A percentile compares a stretch with the other conserved stretches of the same genome.
phyloP scores from a whole-genome alignment of 2,797 vertebrate species.

The Squalus acanthias region DNA sequence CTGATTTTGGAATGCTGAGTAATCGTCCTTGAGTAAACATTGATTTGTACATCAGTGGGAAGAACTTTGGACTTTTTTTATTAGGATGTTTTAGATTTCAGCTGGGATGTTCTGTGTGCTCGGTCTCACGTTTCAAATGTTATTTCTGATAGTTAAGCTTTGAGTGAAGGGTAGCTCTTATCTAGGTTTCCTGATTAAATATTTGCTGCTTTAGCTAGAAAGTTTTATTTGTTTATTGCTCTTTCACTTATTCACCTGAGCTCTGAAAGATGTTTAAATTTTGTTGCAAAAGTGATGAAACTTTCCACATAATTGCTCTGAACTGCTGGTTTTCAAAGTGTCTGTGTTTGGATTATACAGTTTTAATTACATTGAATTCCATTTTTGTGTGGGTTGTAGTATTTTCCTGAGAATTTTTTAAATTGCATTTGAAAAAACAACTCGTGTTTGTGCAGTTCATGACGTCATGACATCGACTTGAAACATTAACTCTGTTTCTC shows the following conservation, averaged over 20 bases:
- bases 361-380: background rate
- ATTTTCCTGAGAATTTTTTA: background rate
- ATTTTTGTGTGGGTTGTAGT: background rate
- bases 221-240: background rate
- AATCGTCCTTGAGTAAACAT: background rate
- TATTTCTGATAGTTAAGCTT: background rate
- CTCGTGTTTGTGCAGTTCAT: background rate
- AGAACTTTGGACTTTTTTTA: background rate
- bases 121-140: background rate
- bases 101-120: background rate
- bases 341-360: background rate
- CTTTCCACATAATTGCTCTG: background rate
- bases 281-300: background rate
- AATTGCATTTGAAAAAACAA: background rate
- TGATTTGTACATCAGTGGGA: background rate
- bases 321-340: background rate
- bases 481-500: too few species aligned
- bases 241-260: background rate
- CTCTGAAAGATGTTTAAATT: background rate
- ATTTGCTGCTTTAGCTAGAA: background rate
- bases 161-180: background rate
- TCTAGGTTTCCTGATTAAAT: background rate
- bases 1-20: background rate
- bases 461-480: too few species aligned
- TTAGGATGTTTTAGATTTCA: background rate